Percentiles rank a stretch among this genome's conserved stretches.
phyloP scores from a whole-genome alignment of 2,888 invertebrate genomes.

The Melanchra persicariae region DNA sequence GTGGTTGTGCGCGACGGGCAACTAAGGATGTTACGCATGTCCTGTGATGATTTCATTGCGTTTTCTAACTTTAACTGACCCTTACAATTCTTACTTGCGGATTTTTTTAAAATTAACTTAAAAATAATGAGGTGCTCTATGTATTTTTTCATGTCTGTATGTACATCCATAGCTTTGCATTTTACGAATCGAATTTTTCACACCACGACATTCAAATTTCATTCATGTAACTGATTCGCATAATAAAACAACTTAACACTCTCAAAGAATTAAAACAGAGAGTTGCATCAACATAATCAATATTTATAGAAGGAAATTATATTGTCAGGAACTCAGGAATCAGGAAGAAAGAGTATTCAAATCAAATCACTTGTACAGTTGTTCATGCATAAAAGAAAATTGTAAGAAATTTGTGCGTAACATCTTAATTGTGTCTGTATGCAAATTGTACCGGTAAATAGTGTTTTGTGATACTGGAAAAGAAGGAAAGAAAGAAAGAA shows the following conservation, averaged over 20 bases:
- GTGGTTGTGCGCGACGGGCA: too few relatives aligned
- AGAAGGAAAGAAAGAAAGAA: neutral
- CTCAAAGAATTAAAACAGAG: conserved; percentile 23
- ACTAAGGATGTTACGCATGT: too few relatives aligned
- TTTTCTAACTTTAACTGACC: too few relatives aligned
- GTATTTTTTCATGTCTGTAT: too few relatives aligned
- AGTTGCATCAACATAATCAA: conserved; percentile 18
- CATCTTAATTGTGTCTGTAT: conserved; percentile 14
- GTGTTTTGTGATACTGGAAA: neutral
- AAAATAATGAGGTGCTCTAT: too few relatives aligned
- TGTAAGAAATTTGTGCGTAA: neutral
- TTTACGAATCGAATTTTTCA: too few relatives aligned
- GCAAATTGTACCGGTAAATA: conserved; percentile 1
- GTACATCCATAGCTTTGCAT: too few relatives aligned
- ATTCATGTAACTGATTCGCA: neutral
- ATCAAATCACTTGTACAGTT: conserved; percentile 13
- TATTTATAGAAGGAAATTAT: conserved; percentile 42
- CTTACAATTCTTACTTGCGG: too few relatives aligned
- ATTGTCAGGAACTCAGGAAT: conserved; percentile 30
- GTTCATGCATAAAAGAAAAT: conserved; percentile 47
- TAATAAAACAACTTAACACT: conserved; percentile 6
- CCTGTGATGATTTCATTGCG: too few relatives aligned
- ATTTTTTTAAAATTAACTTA: too few relatives aligned
- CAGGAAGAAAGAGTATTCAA: conserved; percentile 52
- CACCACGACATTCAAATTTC: neutral